Base-by-base conservation (phyloP, 2,113 vertebrate species). In the Dicerorhinus sumatrensis region DNA sequence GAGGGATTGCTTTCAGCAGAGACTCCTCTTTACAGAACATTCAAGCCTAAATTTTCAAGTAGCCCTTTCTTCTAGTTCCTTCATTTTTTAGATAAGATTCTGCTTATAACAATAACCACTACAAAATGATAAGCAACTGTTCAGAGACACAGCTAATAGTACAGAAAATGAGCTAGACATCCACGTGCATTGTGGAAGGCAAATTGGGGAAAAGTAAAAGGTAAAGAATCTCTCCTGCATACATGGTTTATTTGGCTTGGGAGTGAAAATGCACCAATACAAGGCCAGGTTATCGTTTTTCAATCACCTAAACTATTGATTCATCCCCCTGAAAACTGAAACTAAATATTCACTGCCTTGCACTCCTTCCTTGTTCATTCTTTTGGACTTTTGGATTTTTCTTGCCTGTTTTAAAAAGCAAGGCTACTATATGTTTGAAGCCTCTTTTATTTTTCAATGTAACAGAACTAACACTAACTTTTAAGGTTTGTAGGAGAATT, bases 191-290 rank as follows among this genome's bases (percentile, higher is more conserved):
- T 60, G 36, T 27, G 75, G 70, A 84, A 70, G 42, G 42, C 3
- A 11, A 42, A 21, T 0, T 5, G 29, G 39, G 27, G 75, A 27
- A 1, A 6, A 3, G 23, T 0, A 0, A 25, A 12, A 48, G 27
- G 23, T 0, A 0, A 14, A 51, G 27, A 8, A 1, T 3, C 12
- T 17, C 33, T 18, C n/a, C n/a, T 13, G 0, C 1, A 0, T 0
- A 3, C 0, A 0, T 2, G 48, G 69, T 5, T 36, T n/a, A 5
- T 8, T 8, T 11, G 51, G 79, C 20, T 11, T 25, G 11, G 20
- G 65, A 42, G 7, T 1, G 27, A 20, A 27, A 11, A 54, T 1
- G 23, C 75, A 8, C 9, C 46, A 2, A 1, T 1, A 0, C 9
- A 12, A 16, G 36, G 21, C 14, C 18, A 5, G 16, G 48, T 1